phyloP scores from a whole-genome alignment of 2,797 vertebrate species.

The Leucoraja ocellata region DNA sequence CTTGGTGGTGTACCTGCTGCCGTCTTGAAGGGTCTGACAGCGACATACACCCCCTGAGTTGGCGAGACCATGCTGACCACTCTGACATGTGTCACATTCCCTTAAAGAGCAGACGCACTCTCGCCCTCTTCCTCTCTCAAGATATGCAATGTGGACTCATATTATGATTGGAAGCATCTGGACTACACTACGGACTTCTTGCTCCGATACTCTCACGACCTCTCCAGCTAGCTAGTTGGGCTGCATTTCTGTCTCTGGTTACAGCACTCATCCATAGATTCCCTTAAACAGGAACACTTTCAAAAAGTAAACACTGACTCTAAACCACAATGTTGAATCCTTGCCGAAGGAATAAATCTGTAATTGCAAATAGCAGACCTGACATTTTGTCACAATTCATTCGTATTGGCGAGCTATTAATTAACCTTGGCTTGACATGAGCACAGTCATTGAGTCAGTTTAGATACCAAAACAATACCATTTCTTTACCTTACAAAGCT shows the following conservation, averaged over 20 bases:
- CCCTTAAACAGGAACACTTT: neutral
- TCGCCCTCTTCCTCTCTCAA: neutral
- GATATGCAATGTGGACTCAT: neutral
- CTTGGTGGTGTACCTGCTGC: neutral
- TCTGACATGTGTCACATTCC: neutral
- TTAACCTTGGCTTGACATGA: neutral
- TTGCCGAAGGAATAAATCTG: neutral
- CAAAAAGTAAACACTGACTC: neutral
- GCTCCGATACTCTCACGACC: neutral
- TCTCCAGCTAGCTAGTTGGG: neutral
- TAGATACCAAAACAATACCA: neutral
- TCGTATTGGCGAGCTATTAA: neutral
- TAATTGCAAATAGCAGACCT: neutral
- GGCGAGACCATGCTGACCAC: neutral
- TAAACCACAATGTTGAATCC: neutral
- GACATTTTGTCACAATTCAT: neutral
- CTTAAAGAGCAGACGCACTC: neutral
- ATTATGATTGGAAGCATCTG: neutral
- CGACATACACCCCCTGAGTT: no score
- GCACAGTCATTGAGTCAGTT: neutral
- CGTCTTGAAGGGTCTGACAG: conserved; percentile 8
- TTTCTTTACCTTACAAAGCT: neutral
- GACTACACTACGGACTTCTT: neutral
- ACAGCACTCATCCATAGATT: neutral
- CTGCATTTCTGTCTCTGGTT: neutral